Conservation (phyloP, 2,113 vertebrate genomes). For the Otis tarda region DNA sequence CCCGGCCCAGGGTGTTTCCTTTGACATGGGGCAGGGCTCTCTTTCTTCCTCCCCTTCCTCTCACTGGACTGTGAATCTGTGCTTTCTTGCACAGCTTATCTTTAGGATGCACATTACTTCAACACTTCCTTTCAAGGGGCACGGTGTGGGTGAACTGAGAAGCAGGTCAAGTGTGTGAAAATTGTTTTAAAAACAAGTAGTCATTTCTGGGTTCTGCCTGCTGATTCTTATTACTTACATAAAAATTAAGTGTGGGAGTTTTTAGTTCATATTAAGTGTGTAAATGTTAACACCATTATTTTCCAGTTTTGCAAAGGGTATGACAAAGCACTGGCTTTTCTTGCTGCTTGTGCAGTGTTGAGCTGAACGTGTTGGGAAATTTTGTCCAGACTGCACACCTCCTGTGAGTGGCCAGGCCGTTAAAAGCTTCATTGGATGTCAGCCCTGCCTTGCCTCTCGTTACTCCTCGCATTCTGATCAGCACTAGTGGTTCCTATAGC, state of each 20-base stretch:
- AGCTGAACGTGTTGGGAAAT: neutral
- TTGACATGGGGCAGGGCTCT: neutral
- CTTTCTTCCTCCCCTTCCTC: slow-evolving; percentile 1
- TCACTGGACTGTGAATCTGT: neutral
- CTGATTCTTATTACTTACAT: neutral
- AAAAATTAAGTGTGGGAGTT: neutral
- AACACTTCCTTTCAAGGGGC: slow-evolving; percentile 2
- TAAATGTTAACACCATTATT: neutral
- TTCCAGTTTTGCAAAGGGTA: neutral
- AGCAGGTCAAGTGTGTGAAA: neutral
- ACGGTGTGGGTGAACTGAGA: neutral
- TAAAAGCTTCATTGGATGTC: neutral
- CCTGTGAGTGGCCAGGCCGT: neutral
- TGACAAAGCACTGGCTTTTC: neutral
- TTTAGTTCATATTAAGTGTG: neutral
- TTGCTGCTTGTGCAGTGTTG: neutral
- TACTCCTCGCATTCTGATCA: neutral
- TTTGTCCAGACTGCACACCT: neutral
- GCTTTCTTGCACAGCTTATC: slow-evolving; percentile 24
- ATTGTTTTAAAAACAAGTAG: neutral
- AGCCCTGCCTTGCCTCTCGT: neutral
- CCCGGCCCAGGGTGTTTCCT: neutral
- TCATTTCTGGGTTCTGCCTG: neutral
- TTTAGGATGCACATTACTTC: neutral
- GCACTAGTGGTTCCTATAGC: neutral